phyloP scores from a whole-genome alignment of 2,797 vertebrate species.

The Anguilla megastoma region DNA sequence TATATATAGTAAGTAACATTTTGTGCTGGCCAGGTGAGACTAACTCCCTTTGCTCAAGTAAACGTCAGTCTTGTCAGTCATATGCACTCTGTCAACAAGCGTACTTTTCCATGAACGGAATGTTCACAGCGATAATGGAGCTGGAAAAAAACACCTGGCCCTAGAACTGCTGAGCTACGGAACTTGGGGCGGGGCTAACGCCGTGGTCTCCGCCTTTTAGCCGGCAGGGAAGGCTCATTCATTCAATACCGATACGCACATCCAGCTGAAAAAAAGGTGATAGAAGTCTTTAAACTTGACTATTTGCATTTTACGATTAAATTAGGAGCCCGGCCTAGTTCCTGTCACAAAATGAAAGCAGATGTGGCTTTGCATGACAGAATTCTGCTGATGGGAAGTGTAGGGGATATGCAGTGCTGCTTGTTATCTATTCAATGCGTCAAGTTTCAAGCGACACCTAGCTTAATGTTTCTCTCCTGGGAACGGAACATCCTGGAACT shows the following conservation, averaged over 20 bases:
- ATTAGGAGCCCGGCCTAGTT: background rate
- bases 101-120: conserved; percentile 18
- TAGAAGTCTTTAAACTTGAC: background rate
- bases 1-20: background rate
- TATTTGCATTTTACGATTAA: background rate
- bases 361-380: conserved; percentile 23
- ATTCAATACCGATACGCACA: background rate
- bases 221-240: background rate
- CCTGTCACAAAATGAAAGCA: background rate
- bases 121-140: conserved; percentile 15
- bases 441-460: conserved; percentile 12
- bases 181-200: background rate
- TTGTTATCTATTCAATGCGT: conserved; percentile 23
- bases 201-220: background rate
- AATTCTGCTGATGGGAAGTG: background rate
- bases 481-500: conserved; percentile 32
- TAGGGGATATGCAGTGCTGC: background rate
- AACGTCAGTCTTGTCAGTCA: conserved; percentile 14
- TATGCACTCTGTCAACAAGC: background rate
- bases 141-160: conserved; percentile 25
- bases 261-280: background rate
- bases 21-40: background rate
- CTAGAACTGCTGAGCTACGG: background rate
- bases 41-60: background rate
- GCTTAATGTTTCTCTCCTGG: conserved; percentile 22